Evolutionary conservation across 1,140 invertebrate species (phyloP).

Genomic region (Eueides isabella): DNA sequence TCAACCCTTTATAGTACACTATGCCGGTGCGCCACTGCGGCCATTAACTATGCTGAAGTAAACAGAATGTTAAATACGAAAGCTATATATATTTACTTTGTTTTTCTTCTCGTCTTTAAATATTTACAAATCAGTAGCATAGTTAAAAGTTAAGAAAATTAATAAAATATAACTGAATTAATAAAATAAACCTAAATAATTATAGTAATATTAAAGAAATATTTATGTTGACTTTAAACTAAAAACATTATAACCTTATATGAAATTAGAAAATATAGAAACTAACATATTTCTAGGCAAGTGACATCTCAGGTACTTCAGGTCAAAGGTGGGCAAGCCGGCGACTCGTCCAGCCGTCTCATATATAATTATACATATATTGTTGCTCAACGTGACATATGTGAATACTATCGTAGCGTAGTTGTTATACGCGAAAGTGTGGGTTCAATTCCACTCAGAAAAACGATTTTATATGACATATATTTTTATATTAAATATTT

Average conservation of each 20-base stretch:
- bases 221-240: neutral
- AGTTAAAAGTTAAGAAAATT: too few species aligned
- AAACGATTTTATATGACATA: too few species aligned
- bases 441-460: too few species aligned
- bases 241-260: slow-evolving; percentile 15
- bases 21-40: too few species aligned
- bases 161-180: too few species aligned
- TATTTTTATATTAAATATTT: too few species aligned
- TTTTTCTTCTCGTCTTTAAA: too few species aligned
- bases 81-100: too few species aligned
- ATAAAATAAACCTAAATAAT: neutral
- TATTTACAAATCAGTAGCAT: too few species aligned
- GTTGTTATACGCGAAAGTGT: neutral
- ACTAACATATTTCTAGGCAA: slow-evolving; percentile 18
- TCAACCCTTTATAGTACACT: too few species aligned
- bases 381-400: slow-evolving; percentile 27
- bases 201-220: neutral
- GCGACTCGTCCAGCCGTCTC: slow-evolving; percentile 21
- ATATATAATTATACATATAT: slow-evolving; percentile 36
- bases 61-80: too few species aligned
- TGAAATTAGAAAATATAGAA: slow-evolving; percentile 20
- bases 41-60: too few species aligned
- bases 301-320: slow-evolving; percentile 22
- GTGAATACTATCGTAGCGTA: neutral
- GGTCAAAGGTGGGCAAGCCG: slow-evolving; percentile 29